phyloP scores from a whole-genome alignment of 1,140 invertebrate genomes.

The Leptinotarsa defecta region DNA sequence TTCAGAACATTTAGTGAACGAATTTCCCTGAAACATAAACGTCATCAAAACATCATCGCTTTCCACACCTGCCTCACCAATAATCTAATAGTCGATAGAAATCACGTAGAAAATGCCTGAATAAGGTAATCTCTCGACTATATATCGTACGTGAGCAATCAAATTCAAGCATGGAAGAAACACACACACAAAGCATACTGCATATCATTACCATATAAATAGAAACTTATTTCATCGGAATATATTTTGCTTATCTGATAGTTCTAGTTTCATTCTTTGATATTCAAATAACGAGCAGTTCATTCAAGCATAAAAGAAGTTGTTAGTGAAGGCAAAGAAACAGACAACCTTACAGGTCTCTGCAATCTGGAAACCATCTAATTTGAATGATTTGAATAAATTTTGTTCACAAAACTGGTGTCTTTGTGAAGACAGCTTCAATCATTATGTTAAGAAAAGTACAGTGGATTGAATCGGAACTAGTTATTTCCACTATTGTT shows the following conservation, averaged over 20 bases:
- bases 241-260: neutral
- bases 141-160: neutral
- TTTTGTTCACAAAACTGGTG: neutral
- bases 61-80: neutral
- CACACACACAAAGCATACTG: constrained; percentile 1
- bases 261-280: constrained; percentile 8
- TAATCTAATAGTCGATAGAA: neutral
- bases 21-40: too few relatives aligned
- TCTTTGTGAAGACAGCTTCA: neutral
- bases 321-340: neutral
- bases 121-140: neutral
- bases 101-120: constrained; percentile 1
- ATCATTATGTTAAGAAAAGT: neutral
- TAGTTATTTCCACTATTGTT: too few relatives aligned
- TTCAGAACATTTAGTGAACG: too few relatives aligned
- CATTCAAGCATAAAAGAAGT: constrained; percentile 6
- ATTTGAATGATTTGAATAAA: neutral
- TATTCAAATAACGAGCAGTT: constrained; percentile 3
- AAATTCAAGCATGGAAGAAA: constrained; percentile 3
- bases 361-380: neutral
- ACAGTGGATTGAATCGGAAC: neutral
- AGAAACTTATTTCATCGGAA: constrained; percentile 6
- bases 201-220: constrained; percentile 7
- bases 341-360: neutral
- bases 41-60: neutral